These are phyloP conservation scores for Clanis bilineata DNA, from an alignment of 2,888 invertebrate species.

Conservation along the genomic window DNA sequence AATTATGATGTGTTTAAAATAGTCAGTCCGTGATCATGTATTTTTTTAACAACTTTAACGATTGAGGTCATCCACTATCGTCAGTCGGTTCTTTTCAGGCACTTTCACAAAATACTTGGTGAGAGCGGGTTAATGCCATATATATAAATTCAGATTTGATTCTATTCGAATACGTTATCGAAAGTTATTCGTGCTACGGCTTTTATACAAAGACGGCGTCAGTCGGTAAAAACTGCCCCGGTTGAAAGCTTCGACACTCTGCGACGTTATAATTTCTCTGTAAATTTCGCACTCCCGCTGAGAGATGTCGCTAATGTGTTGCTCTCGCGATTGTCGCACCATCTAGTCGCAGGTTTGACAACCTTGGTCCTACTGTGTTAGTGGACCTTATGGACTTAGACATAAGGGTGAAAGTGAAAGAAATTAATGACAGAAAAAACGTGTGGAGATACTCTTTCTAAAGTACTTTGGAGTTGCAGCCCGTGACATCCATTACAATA, in stretches of 20 bases:
- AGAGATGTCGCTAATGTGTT: constrained; percentile 79
- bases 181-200: no score
- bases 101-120: no score
- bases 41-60: no score
- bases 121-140: no score
- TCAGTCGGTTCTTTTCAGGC: no score
- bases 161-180: no score
- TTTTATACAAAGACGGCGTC: background rate
- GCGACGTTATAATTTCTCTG: constrained; percentile 64
- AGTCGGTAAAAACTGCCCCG: background rate
- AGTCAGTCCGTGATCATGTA: no score
- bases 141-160: no score
- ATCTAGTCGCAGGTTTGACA: constrained; percentile 56
- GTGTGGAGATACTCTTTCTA: constrained; percentile 56
- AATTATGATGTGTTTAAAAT: no score
- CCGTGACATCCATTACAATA: constrained; percentile 80
- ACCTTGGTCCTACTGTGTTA: constrained; percentile 36
- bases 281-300: constrained; percentile 73
- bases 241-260: constrained; percentile 53
- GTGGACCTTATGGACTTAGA: constrained; percentile 19
- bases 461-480: constrained; percentile 73
- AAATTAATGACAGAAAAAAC: constrained; percentile 23
- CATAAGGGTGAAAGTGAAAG: constrained; percentile 36
- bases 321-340: constrained; percentile 68
- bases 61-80: no score